Conservation (phyloP, 2,797 vertebrate species). For the Syngnathus acus region DNA sequence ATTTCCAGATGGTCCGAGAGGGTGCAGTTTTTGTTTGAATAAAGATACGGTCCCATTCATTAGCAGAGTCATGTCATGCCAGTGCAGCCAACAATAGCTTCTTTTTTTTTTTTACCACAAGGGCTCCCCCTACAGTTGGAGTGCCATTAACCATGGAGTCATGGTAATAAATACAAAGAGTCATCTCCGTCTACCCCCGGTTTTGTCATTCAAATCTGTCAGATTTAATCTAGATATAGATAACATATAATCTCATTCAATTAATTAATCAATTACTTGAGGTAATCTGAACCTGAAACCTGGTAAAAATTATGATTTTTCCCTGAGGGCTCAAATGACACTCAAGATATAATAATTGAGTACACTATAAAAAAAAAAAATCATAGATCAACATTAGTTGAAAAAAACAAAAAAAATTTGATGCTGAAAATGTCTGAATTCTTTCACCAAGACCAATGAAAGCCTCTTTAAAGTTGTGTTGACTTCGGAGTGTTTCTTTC, state of each 20-base stretch:
- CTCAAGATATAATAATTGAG: no score
- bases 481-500: conserved; percentile 22
- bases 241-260: not conserved
- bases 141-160: not conserved
- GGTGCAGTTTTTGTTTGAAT: not conserved
- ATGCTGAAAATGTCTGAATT: not conserved
- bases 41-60: not conserved
- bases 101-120: not conserved
- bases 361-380: no score
- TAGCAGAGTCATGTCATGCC: not conserved
- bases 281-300: not conserved
- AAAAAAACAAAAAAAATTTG: no score
- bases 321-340: not conserved
- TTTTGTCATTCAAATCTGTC: no score
- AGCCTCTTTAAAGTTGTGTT: conserved; percentile 36
- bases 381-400: no score
- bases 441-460: not conserved
- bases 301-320: not conserved
- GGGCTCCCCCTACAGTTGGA: not conserved
- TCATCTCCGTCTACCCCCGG: no score
- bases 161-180: not conserved
- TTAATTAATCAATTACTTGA: not conserved
- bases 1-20: not conserved
- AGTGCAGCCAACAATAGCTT: not conserved
- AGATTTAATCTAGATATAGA: no score